These are phyloP conservation scores for Nibea albiflora DNA, from an alignment of 2,113 vertebrate genomes.

Conservation along the genomic window DNA sequence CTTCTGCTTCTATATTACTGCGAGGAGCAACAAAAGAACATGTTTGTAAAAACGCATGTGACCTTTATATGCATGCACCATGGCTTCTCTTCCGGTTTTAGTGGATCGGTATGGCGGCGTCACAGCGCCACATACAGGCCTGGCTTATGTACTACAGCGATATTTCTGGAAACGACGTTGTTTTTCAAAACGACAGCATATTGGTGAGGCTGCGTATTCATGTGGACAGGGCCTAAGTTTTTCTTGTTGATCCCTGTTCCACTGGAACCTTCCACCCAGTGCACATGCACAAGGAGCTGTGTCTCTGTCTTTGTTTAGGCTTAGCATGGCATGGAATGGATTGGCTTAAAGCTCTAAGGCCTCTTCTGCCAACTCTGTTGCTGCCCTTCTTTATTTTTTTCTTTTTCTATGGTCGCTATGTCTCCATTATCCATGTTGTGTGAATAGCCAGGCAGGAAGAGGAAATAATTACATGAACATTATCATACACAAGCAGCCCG, in stretches of 20 bases:
- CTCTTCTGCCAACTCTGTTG: constrained; percentile 6
- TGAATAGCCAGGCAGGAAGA: constrained; percentile 66
- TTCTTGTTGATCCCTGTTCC: constrained; percentile 13
- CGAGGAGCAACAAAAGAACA: no score
- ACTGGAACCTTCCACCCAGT: neutral
- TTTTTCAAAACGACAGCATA: no score
- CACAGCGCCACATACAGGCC: no score
- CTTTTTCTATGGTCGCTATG: neutral
- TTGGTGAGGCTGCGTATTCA: no score
- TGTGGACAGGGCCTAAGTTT: neutral
- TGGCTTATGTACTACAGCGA: no score
- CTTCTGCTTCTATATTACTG: no score
- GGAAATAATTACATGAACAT: constrained; percentile 76
- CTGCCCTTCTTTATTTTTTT: neutral
- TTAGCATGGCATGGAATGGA: constrained; percentile 21
- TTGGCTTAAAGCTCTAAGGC: constrained; percentile 23
- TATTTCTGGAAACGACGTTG: no score
- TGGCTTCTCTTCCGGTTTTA: no score
- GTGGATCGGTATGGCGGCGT: no score
- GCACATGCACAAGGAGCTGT: neutral
- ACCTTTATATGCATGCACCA: no score
- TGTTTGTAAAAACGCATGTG: no score
- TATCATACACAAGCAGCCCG: constrained; percentile 73
- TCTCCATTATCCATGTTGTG: constrained; percentile 29
- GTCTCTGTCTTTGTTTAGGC: constrained; percentile 8